phyloP scores from a whole-genome alignment of 2,797 vertebrate genomes.

The Sebastes itinus region DNA sequence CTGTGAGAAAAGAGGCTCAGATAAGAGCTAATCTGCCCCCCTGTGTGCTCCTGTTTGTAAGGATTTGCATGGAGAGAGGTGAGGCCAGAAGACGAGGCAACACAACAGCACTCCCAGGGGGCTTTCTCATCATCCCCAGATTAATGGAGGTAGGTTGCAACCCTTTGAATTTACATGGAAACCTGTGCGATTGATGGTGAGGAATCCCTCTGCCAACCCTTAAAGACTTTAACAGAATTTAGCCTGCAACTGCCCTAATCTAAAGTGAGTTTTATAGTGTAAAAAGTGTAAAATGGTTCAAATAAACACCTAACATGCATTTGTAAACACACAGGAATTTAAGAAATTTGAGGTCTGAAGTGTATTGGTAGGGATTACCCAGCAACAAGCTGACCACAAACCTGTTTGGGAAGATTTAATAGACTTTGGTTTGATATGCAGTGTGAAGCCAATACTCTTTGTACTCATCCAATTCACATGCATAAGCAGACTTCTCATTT shows the following conservation, averaged over 20 bases:
- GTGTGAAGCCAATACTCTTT: background rate
- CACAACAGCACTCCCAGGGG: slow-evolving; percentile 42
- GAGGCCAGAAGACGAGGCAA: slow-evolving; percentile 26
- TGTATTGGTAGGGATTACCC: background rate
- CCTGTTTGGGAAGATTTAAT: background rate
- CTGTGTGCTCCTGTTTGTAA: slow-evolving; percentile 50
- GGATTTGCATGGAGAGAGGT: slow-evolving; percentile 50
- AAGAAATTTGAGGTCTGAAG: background rate
- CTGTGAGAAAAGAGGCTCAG: background rate
- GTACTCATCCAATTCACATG: background rate
- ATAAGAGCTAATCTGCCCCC: slow-evolving; percentile 36
- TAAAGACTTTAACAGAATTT: background rate
- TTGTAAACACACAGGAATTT: background rate
- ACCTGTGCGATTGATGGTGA: slow-evolving; percentile 44
- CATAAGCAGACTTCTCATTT: background rate
- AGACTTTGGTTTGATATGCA: slow-evolving; percentile 7
- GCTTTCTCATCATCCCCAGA: slow-evolving; percentile 72
- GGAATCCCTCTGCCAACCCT: slow-evolving; percentile 34
- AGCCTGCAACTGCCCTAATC: background rate
- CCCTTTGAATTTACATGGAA: slow-evolving; percentile 68
- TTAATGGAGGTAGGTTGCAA: slow-evolving; percentile 63
- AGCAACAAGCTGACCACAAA: background rate
- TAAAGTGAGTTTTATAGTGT: background rate
- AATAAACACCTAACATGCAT: background rate
- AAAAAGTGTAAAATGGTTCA: background rate